Evolutionary conservation across 2,888 invertebrate species (phyloP), one percentile per base, ranked within the genome.

Genomic region (Caenorhabditis wallacei): DNA sequence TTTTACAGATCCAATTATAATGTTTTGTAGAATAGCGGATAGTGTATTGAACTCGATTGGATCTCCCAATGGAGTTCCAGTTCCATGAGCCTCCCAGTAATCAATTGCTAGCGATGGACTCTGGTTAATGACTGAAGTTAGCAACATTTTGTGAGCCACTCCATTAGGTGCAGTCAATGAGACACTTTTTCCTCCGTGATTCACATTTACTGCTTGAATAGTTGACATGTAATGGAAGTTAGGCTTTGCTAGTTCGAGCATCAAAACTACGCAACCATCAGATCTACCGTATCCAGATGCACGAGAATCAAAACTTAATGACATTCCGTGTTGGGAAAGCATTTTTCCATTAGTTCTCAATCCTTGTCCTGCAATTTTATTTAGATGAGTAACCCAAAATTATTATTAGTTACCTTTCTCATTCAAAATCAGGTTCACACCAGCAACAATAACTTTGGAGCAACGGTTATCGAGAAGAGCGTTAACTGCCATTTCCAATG

Each of bases 381-480:
- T 43, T 2, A 43, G n/a, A n/a, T n/a, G n/a, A 43, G 11, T 8
- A 10, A 10, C 43, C 2, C 2, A 43, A 43, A 43, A 43, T 8
- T 13, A 16, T 43, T 8, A 43, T n/a, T n/a, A 43, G 13, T 10
- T 46, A 35, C 88, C 91, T 53, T 81, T 84, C 54, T 88, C 89
- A 22, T 85, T 84, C 20, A 92, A 54, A 26, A 92, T 91, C 8
- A 98, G 93, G 92, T 96, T 97, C 80, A 95, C 94, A 59, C 96
- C 97, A 13, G 88, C 90, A 16, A 98, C 96, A 82, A 98, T 94
- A 20, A 98, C 98, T 10, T 96, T 94, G 92, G 97, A 97, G 93
- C 97, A 97, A 91, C 95, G 95, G 13, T 97, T 97, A 20, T 94
- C 93, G 85, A 95, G 94, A 90, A 97, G 95, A 48, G 96, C 95